Evolutionary conservation across 2,113 vertebrate species (phyloP), one percentile per base, ranked within the genome.

Genomic region (Clinocottus analis): DNA sequence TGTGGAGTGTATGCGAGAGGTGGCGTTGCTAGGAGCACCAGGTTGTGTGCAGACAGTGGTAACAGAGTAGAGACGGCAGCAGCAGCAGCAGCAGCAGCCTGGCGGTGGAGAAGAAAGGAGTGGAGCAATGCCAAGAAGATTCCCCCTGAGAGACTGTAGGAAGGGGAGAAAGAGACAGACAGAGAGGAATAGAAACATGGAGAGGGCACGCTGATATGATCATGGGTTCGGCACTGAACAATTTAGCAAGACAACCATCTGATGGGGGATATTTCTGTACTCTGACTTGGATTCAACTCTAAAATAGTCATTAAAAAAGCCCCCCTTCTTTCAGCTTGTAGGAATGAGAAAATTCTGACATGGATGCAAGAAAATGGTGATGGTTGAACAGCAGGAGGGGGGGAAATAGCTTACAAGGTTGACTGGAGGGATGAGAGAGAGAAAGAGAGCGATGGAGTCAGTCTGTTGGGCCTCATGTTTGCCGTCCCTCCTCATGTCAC

Each of bases 11-110:
- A 56, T 86, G 87, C 55, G 82, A 72, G 90, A 89, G 85, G 92
- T 89, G 94, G 94, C 92, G 94, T 94, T 95, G 94, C 93, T 93
- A 95, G 93, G 94, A 92, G 93, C 88, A 91, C 94, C 94, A 94
- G 93, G 92, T 94, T 93, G 92, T 85, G 86, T 77, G 87, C 88
- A 92, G 90, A 90, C 89, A 90, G 81, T 80, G 73, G 88, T 86
- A 90, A 86, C 87, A 89, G 86, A 89, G 77, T 60, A 89, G 87
- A 84, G 87, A 88, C 87, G 63, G 91, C 77, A 63, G 88, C 86
- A 78, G 87, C 87, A 79, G 91, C 77, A 63, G 88, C 86, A 78
- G 87, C 87, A 79, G 87, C 89, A 90, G 90, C 91, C 93, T 91
- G 87, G 89, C 86, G 89, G 84, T 87, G 79, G 90, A 89, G 89